These are phyloP conservation scores for Vanessa atalanta DNA, from an alignment of 1,140 invertebrate genomes.

Conservation along the genomic window DNA sequence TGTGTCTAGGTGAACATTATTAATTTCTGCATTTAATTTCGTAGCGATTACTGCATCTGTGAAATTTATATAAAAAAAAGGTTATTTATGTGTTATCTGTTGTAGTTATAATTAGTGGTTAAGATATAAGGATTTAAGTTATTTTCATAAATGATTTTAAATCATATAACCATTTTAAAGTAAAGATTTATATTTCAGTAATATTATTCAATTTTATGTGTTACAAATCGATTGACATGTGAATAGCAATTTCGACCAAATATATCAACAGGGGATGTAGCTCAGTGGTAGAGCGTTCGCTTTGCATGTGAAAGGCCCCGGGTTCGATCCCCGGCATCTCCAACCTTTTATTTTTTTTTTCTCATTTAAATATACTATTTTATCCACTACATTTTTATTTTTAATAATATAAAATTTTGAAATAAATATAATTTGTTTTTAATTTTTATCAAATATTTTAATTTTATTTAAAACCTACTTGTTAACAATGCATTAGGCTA, in stretches of 20 bases:
- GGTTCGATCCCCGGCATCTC: constrained; percentile 54
- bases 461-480: too few relatives aligned
- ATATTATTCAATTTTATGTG: too few relatives aligned
- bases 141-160: neutral
- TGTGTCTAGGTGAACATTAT: constrained; percentile 66
- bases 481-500: too few relatives aligned
- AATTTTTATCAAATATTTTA: too few relatives aligned
- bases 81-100: too few relatives aligned
- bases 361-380: neutral
- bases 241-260: constrained; percentile 30
- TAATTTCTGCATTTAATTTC: constrained; percentile 77
- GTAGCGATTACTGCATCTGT: constrained; percentile 65
- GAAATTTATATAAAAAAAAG: constrained; percentile 12
- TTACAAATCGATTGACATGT: neutral
- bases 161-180: too few relatives aligned
- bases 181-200: too few relatives aligned
- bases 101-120: too few relatives aligned
- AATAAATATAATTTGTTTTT: too few relatives aligned
- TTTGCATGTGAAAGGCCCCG: constrained; percentile 86
- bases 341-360: constrained; percentile 40
- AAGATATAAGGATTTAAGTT: too few relatives aligned
- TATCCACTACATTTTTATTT: constrained; percentile 28
- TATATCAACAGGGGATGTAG: constrained; percentile 79
- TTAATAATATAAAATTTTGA: too few relatives aligned
- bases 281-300: constrained; percentile 93